Evolutionary conservation across 2,888 invertebrate genomes (phyloP), one percentile per base, ranked within the genome.

Genomic region (Epistrophella euchroma): DNA sequence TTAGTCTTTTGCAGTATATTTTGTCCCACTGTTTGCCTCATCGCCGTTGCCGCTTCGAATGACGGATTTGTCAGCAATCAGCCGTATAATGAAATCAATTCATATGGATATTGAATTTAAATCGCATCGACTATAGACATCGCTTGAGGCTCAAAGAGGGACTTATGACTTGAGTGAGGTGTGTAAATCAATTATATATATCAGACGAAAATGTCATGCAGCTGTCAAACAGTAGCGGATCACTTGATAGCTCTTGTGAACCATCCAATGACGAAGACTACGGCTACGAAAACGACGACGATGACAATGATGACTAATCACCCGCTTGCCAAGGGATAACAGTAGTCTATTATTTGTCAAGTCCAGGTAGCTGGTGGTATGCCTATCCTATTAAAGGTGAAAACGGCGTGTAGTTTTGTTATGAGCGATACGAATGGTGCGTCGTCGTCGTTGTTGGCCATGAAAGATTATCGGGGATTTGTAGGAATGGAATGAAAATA

Each of bases 171-270:
- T 74, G 66, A 47, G 55, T 73, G 85, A 86, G 77, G 82, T 82
- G 85, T 77, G 82, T 86, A 78, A 82, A 86, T 86, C 86, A 74
- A 86, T 82, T 86, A 86, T 82, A 74, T 82, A 82, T 82, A 74
- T 82, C 82, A 64, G 82, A 82, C 86, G 77, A 66, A 86, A 86
- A 82, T 73, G 82, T 82, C 81, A 82, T 74, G 74, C 82, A 81
- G 77, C 82, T 78, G 86, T 86, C 82, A 82, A 86, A 86, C 86
- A 78, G 86, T 82, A 86, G 86, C 86, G 74, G 82, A 77, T 86
- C 86, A 74, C 66, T 86, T 82, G 82, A 86, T 73, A 76, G 73
- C 85, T 85, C 80, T 62, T 85, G 85, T 68, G 76, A 85, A 85
- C 72, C 50, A 37, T 32, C 15, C 22, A 58, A 52, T 17, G 25